Evolutionary conservation across 1,140 invertebrate species (phyloP), one percentile per base, ranked within the genome.

Genomic region (Idris sp.): DNA sequence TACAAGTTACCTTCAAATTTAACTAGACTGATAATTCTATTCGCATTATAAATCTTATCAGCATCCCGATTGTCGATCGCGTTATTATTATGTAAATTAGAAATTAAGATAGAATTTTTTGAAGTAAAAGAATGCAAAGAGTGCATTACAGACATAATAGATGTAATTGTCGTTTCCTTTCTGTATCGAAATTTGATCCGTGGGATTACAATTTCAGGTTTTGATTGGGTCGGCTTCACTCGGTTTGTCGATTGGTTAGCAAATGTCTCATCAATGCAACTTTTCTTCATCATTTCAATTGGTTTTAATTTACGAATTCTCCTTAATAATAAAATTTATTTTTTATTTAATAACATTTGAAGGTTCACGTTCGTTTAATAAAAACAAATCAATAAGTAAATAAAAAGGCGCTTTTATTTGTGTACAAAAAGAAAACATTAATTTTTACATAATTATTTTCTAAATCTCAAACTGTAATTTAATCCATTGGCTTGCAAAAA

Each of bases 141-240:
- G 61, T 43, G 53, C 46, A 65, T 65, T 74, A 74, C 43, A n/a
- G 19, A 33, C 44, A 61, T 67, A 74, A 74, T 74, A 59, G 61
- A 43, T 74, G 71, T 67, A 61, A 74, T 74, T 74, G 71, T 54
- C 61, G 46, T 61, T 25, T 36, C 33, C 40, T 46, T 61, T 67
- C 54, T 48, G 54, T 67, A 74, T 74, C 61, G 71, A 74, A 38
- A 25, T 46, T 74, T 74, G 67, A 46, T 36, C 26, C 22, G 10
- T 25, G 15, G 38, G 71, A 53, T 74, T 61, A 61, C 51, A 54
- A 74, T 53, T 40, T n/a, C n/a, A 59, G 33, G 22, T 35, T 65
- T 26, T 18, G 61, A 73, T 58, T 59, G 35, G n/a, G 36, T 54
- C 36, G 28, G 15, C 58, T 35, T 51, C 53, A 40, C 56, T 54